Evolutionary conservation across 2,113 vertebrate genomes (phyloP).

Genomic region (Myotis brandtii): DNA sequence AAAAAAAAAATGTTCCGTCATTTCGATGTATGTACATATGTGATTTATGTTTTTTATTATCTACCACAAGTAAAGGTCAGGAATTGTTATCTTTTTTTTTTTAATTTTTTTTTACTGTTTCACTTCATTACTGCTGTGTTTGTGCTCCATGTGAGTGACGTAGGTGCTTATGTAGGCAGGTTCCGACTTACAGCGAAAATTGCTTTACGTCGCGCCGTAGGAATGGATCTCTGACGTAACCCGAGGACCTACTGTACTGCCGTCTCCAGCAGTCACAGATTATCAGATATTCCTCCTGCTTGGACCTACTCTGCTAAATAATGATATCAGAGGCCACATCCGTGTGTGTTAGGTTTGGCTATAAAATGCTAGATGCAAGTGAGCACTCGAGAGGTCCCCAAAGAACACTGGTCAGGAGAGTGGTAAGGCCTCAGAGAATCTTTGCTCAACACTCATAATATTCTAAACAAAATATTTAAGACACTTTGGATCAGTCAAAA

Average conservation of each 20-base stretch:
- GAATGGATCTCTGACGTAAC: no score
- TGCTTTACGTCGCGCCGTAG: no score
- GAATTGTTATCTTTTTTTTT: no score
- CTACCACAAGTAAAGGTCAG: no score
- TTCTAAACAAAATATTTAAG: not conserved
- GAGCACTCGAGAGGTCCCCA: not conserved
- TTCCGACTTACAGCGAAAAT: no score
- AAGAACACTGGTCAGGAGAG: not conserved
- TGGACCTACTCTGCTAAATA: not conserved
- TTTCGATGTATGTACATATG: no score
- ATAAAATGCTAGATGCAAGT: not conserved
- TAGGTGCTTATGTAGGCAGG: no score
- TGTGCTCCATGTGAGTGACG: no score
- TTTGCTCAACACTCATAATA: not conserved
- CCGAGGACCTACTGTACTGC: not conserved
- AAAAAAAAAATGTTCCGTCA: no score
- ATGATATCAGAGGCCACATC: not conserved
- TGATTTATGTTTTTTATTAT: no score
- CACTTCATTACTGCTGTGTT: no score
- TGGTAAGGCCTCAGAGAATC: not conserved
- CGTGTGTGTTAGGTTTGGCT: not conserved
- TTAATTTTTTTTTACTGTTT: no score
- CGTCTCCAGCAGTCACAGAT: not conserved
- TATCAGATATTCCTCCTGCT: not conserved
- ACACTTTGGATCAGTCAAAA: not conserved